These are phyloP conservation scores for Psammodynastes pulverulentus DNA, from an alignment of 2,113 vertebrate species.

Conservation along the genomic window DNA sequence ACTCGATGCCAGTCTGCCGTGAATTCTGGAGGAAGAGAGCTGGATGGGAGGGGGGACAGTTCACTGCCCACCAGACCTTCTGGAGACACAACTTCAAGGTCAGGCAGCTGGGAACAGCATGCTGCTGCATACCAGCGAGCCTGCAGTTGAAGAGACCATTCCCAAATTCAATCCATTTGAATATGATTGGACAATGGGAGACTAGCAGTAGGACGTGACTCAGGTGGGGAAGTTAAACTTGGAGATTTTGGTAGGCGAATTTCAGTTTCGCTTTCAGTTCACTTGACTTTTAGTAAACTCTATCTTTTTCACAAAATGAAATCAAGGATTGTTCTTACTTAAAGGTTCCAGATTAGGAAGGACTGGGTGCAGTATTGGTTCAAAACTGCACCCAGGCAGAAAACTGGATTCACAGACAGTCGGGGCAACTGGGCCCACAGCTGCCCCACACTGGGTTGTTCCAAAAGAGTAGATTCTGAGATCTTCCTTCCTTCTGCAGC, in stretches of 20 bases:
- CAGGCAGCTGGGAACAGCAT: background rate
- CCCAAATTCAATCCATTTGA: too few species aligned
- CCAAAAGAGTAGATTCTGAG: background rate
- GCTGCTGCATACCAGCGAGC: background rate
- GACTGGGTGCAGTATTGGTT: background rate
- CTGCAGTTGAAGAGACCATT: background rate
- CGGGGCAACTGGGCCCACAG: background rate
- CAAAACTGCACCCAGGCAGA: too few species aligned
- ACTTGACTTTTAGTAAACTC: background rate
- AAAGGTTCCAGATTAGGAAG: background rate
- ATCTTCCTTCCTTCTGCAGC: background rate
- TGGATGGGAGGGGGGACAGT: background rate
- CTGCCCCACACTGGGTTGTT: background rate
- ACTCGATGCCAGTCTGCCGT: background rate
- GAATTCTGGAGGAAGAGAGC: background rate
- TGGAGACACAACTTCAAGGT: background rate
- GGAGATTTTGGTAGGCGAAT: background rate
- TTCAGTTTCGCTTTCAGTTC: background rate
- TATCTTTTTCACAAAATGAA: background rate
- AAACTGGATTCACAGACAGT: too few species aligned
- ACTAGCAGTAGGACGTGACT: too few species aligned
- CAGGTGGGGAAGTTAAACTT: background rate
- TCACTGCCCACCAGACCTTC: background rate
- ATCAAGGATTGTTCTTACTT: background rate
- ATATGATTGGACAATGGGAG: too few species aligned